Base-by-base conservation (phyloP, 2,888 invertebrate species). In the Plusia festucae region DNA sequence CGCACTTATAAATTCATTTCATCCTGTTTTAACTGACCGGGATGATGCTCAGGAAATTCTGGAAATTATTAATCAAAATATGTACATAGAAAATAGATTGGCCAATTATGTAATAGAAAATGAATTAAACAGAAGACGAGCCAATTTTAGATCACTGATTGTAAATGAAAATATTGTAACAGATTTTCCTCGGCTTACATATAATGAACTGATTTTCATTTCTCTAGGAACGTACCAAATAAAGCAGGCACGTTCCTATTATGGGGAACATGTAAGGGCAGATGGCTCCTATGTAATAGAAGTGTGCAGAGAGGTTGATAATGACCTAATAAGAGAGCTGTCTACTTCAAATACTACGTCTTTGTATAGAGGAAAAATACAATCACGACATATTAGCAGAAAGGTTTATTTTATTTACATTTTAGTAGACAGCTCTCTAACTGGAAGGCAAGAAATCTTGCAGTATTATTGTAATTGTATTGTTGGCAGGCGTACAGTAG, bases 231-330 rank as follows among this genome's bases (percentile, higher is more conserved):
- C 67, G 16, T 70, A 67, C 30, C 71, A 72, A 53, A 56, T 68
- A 15, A 65, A 63, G 44, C 62, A 59, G 20, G 72, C 72, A n/a
- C 60, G 66, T 22, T 68, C 68, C 3, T 72, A 72, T 60, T 66
- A 49, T 58, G 68, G 68, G 9, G 68, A 72, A 24, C 68, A 72
- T 57, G 34, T 72, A 60, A 5, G 34, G 15, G 11, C 15, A 15
- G 15, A 34, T 34, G 34, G 34, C 13, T 34, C 11, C 34, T 34
- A 34, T 13, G 11, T 8, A 34, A 34, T 34, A 34, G 34, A 34
- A 34, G 8, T 34, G 13, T 34, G 34, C 13, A 34, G 34, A 11
- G 34, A 24, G 24, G 24, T 24, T 24, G 24, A 24, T 24, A 24
- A 24, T 24, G 24, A 24, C 24, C 24, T 24, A 24, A 24, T 24